phyloP scores from a whole-genome alignment of 2,888 invertebrate genomes.

The Poecilobothrus nobilitatus region DNA sequence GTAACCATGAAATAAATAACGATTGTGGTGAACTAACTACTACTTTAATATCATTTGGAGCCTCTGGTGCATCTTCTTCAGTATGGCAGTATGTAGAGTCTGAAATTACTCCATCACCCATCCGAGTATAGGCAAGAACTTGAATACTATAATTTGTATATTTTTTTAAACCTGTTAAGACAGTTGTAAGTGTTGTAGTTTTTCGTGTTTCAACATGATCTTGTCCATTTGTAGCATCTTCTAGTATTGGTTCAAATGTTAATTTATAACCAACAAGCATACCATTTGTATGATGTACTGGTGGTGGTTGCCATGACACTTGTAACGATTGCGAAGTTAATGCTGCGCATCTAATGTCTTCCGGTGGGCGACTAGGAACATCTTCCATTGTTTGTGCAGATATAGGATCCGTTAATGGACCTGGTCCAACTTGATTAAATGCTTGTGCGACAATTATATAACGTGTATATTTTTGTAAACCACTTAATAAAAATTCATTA shows the following conservation, averaged over 20 bases:
- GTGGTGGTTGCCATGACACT: conserved; percentile 72
- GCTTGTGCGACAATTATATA: conserved; percentile 64
- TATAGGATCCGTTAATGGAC: conserved; percentile 59
- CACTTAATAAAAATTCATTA: conserved; percentile 55
- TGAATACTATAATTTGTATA: conserved; percentile 76
- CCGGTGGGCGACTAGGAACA: conserved; percentile 70
- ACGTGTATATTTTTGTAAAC: conserved; percentile 56
- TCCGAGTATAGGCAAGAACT: conserved; percentile 67
- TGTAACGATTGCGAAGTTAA: conserved; percentile 67
- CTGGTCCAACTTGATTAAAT: conserved; percentile 65
- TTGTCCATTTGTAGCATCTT: conserved; percentile 47
- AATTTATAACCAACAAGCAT: conserved; percentile 68
- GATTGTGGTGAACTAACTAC: conserved; percentile 66
- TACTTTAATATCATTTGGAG: conserved; percentile 71
- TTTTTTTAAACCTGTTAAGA: conserved; percentile 61
- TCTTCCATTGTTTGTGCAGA: conserved; percentile 66
- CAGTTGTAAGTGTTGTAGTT: conserved; percentile 60
- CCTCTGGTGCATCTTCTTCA: conserved; percentile 72
- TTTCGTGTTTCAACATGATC: conserved; percentile 54
- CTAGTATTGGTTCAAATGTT: conserved; percentile 57
- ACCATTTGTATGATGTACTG: conserved; percentile 63
- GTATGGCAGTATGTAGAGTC: conserved; percentile 63
- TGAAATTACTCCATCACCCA: conserved; percentile 66
- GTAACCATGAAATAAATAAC: conserved; percentile 68
- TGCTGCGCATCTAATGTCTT: conserved; percentile 65